These are phyloP conservation scores for Erithacus rubecula DNA, from an alignment of 2,797 vertebrate genomes.

Conservation along the genomic window DNA sequence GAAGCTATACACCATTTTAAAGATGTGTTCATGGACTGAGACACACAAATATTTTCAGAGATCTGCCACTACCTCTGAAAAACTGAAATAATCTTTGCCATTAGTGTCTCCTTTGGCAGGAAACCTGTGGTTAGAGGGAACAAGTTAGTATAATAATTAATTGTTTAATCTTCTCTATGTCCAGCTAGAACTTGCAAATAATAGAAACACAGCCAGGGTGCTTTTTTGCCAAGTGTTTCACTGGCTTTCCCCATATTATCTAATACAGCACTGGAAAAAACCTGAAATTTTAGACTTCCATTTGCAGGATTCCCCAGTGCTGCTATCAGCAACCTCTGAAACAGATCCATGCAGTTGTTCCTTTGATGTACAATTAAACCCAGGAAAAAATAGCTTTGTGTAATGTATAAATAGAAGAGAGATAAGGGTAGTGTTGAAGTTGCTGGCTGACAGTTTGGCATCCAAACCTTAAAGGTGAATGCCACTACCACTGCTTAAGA, in stretches of 20 bases:
- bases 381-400: constrained; percentile 49
- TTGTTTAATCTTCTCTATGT: neutral
- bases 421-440: constrained; percentile 39
- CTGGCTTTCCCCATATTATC: neutral
- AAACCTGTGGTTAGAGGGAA: neutral
- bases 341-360: neutral
- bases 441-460: constrained; percentile 34
- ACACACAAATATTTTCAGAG: neutral
- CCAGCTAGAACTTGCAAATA: neutral
- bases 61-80: neutral
- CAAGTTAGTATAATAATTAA: neutral
- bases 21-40: neutral
- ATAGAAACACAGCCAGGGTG: neutral
- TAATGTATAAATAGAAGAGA: constrained; percentile 34
- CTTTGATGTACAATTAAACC: constrained; percentile 55
- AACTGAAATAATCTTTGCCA: neutral
- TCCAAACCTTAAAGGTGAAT: neutral
- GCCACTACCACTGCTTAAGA: neutral
- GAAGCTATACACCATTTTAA: neutral
- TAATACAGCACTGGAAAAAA: neutral
- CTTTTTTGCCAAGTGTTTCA: constrained; percentile 15
- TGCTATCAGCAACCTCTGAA: constrained; percentile 37
- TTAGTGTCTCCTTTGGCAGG: neutral
- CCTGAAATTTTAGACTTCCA: constrained; percentile 8
- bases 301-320: constrained; percentile 12